A percentile compares a stretch with the other conserved stretches of the same genome.
phyloP scores from a whole-genome alignment of 2,113 vertebrate species.

The Podilymbus podiceps region DNA sequence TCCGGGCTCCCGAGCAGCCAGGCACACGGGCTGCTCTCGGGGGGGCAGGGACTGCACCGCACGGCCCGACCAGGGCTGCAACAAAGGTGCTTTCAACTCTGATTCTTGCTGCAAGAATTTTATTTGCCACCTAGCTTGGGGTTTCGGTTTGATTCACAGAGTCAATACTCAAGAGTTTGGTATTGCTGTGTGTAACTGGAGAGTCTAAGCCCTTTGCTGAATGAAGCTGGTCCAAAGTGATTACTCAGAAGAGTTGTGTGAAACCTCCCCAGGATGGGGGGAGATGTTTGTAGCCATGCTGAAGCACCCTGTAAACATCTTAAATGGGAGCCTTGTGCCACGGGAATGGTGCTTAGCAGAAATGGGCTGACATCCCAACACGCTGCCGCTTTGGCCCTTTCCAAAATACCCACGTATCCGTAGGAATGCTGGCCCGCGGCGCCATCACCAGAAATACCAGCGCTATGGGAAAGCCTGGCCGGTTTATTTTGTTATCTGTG shows the following conservation, averaged over 20 bases:
- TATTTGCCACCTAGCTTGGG: not conserved
- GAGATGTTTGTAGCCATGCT: not conserved
- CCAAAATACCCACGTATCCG: not conserved
- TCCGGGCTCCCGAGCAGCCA: not conserved
- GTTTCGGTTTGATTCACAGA: not conserved
- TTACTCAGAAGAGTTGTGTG: too few relatives aligned
- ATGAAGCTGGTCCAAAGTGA: not conserved
- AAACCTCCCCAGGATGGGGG: not conserved
- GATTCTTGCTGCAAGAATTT: not conserved
- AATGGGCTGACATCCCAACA: not conserved
- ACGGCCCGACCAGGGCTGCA: not conserved
- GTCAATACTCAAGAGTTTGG: not conserved
- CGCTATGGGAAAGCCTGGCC: fast-evolving
- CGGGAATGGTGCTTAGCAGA: not conserved
- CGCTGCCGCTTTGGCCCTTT: not conserved
- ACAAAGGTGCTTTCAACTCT: not conserved
- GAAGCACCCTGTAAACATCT: not conserved
- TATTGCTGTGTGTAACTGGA: not conserved
- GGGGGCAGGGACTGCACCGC: too few relatives aligned
- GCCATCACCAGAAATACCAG: not conserved
- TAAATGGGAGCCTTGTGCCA: not conserved
- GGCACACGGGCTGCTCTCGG: not conserved
- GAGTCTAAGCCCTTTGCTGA: not conserved
- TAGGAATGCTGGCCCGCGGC: fast-evolving
- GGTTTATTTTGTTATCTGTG: not conserved